Evolutionary conservation across 1,140 invertebrate species (phyloP), one percentile per base, ranked within the genome.

Genomic region (Eupeodes corollae): DNA sequence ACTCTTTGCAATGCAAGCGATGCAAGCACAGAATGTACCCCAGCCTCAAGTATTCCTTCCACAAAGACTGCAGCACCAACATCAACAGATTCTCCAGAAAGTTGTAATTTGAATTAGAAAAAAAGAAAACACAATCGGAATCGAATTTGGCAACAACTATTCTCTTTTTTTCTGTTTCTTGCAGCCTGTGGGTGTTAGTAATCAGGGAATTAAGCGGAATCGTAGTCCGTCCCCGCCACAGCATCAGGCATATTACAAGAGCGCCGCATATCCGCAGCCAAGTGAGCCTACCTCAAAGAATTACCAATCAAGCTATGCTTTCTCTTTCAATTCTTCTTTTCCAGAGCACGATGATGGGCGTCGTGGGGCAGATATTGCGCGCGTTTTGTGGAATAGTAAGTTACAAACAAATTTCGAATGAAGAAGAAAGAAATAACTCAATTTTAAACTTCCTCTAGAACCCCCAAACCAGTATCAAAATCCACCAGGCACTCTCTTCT

Each of bases 371-470:
- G 80, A 83, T 61, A 82, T 84, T 75, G 75, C 80, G 55, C 75
- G 83, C 63, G 82, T 86, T 56, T 76, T 86, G 55, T 86, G 83
- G 83, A 86, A 85, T 72, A 86, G 84, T 87, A 72, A 83, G 83
- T 79, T 56, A 10, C 12, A 34, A 34, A 10, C n/a, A 10, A 34
- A 34, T 34, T 34, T 34, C 9, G n/a, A 60, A 34, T n/a, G 33
- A 34, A n/a, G n/a, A n/a, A 34, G 33, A 34, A 34, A 34, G 33
- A 34, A 10, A 34, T 10, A 10, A 10, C n/a, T 34, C n/a, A 34
- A 14, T 52, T 49, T 44, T 35, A 26, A 46, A 15, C 37, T 6
- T 50, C 18, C 55, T 61, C 6, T 52, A 67, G 63, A 65, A 53
- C 51, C 59, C 5, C 52, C 55, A 42, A 42, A 56, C 5, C 63